Base-by-base conservation (phyloP, 2,113 vertebrate species). In the Galbula dea region DNA sequence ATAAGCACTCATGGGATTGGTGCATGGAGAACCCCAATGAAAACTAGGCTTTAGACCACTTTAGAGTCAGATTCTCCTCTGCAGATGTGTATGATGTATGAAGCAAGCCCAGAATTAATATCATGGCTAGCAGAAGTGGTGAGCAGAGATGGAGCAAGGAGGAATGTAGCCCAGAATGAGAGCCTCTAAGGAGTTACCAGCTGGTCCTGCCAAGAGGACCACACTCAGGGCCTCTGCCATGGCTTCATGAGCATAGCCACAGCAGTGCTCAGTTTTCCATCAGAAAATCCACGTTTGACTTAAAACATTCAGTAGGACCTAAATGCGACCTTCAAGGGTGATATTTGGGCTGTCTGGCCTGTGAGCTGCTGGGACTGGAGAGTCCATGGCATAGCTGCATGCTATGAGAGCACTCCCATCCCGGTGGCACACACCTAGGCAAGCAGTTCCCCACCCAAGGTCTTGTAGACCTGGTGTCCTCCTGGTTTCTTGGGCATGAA, bases 11-110 rank as follows among this genome's bases (percentile, higher is more conserved):
- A 1, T 0, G 5, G 75, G 22, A 9, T 57, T 17, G 20, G 24
- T 5, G 39, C 32, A 4, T 20, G 63, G 59, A 68, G 58, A 68
- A 43, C 20, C 37, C 32, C 29, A 17, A 4, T 2, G 34, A 29
- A 57, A 57, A 16, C 27, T 17, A 36, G 67, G 52, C 48, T 91
- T 55, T 24, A 52, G 59, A 55, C 12, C 32, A 1, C 48, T 45
- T 24, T 4, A 36, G 43, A 4, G 12, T 59, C 59, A 46, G 52
- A 22, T 51, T 75, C n/a, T 49, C 83, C 65, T 34, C 45, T 46
- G 61, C 55, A 46, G 1, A 0, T 32, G 45, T 15, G 15, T 5
- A 2, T 18, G 26, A 0, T 7, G 3, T 7, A 29, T 6, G 68
- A 14, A n/a, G 17, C 27, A 20, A 72, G 27, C 49, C 34, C 77